These are phyloP conservation scores for Pomacea maculata DNA, from an alignment of 1,140 invertebrate species.

Conservation along the genomic window DNA sequence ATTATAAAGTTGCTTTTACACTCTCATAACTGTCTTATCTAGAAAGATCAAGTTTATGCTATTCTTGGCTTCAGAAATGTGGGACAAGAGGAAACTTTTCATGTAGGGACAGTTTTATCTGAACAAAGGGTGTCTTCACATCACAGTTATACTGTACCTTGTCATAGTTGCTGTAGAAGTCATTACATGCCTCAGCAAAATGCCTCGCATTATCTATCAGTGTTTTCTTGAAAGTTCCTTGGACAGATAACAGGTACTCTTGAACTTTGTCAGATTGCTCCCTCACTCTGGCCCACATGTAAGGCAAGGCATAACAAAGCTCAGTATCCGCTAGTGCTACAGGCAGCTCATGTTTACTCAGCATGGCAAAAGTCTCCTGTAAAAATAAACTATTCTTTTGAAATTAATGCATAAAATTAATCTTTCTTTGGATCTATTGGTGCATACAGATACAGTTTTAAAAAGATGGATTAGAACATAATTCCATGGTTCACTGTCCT, in stretches of 20 bases:
- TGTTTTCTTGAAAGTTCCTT: slow-evolving; percentile 87
- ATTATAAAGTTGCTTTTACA: too few species aligned
- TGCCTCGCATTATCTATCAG: slow-evolving; percentile 83
- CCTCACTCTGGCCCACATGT: slow-evolving; percentile 85
- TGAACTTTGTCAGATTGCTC: slow-evolving; percentile 78
- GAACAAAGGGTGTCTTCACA: too few species aligned
- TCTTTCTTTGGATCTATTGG: too few species aligned
- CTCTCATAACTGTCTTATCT: too few species aligned
- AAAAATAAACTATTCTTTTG: slow-evolving; percentile 30
- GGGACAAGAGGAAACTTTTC: too few species aligned
- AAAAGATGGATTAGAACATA: too few species aligned
- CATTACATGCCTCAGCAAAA: slow-evolving; percentile 83
- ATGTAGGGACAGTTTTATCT: too few species aligned
- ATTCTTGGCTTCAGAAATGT: too few species aligned
- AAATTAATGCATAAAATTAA: too few species aligned
- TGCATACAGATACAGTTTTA: too few species aligned
- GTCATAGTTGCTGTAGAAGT: slow-evolving; percentile 87
- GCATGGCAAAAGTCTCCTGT: slow-evolving; percentile 91
- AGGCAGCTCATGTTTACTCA: slow-evolving; percentile 86
- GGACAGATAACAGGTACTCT: slow-evolving; percentile 82
- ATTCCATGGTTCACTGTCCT: too few species aligned
- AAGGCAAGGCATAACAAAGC: slow-evolving; percentile 88
- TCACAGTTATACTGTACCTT: slow-evolving; percentile 52
- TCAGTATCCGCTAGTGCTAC: slow-evolving; percentile 89
- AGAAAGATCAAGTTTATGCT: too few species aligned